phyloP scores from a whole-genome alignment of 1,140 invertebrate species.

The Nasonia vitripennis region DNA sequence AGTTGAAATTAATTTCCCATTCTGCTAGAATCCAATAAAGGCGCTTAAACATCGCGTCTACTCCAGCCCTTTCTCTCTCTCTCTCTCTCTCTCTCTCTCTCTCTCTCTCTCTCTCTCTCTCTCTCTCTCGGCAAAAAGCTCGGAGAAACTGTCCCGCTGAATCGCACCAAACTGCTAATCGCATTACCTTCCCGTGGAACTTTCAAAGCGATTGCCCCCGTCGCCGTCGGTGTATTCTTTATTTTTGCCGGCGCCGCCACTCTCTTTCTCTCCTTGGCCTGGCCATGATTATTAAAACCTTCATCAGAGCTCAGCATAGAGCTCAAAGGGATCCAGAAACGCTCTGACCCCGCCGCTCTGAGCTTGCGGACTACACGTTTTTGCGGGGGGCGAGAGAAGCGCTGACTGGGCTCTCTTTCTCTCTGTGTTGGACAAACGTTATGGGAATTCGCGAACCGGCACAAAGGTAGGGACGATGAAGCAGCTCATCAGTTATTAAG shows the following conservation, averaged over 20 bases:
- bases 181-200: not conserved
- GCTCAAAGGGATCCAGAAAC: not conserved
- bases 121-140: not conserved
- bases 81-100: too few relatives aligned
- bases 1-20: not conserved
- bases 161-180: conserved; percentile 19
- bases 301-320: not conserved
- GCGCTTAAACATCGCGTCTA: not conserved
- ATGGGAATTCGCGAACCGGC: not conserved
- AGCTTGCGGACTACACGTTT: too few relatives aligned
- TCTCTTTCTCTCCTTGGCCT: not conserved
- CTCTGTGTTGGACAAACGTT: not conserved
- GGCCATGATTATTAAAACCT: conserved; percentile 16
- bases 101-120: too few relatives aligned
- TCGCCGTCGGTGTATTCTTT: not conserved
- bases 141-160: not conserved
- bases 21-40: not conserved
- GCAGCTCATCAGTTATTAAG: not conserved
- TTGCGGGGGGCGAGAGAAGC: too few relatives aligned
- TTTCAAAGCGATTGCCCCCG: not conserved
- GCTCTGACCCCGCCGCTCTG: not conserved
- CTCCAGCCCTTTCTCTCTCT: too few relatives aligned
- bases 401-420: not conserved
- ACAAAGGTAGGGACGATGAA: too few relatives aligned
- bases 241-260: not conserved